Percentiles rank a stretch among this genome's conserved stretches.
phyloP scores from a whole-genome alignment of 2,113 vertebrate species.

The Nymphicus hollandicus region DNA sequence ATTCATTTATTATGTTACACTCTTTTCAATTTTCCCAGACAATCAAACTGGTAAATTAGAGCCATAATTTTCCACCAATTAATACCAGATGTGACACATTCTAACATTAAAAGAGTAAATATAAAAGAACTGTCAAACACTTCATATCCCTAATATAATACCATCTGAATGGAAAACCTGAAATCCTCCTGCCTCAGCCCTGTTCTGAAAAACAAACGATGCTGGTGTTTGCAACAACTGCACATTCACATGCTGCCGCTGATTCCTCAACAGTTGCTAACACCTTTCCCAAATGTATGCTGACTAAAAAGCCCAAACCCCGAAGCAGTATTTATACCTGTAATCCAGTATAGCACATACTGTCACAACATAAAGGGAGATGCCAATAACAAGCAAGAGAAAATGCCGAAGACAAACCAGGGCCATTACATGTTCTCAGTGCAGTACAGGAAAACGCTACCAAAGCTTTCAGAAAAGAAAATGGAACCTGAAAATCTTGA shows the following conservation, averaged over 20 bases:
- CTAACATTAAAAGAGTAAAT: slow-evolving; percentile 67
- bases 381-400: slow-evolving; percentile 24
- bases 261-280: slow-evolving; percentile 1
- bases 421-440: background rate
- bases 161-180: slow-evolving; percentile 6
- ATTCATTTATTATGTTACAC: slow-evolving; percentile 50
- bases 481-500: background rate
- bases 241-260: background rate
- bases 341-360: background rate
- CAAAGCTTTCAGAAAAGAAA: slow-evolving; percentile 61
- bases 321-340: background rate
- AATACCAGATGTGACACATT: slow-evolving; percentile 67
- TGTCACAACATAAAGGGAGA: background rate
- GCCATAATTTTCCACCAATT: slow-evolving; percentile 58
- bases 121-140: slow-evolving; percentile 54
- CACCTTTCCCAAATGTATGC: slow-evolving; percentile 24
- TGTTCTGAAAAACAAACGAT: slow-evolving; percentile 34
- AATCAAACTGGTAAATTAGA: slow-evolving; percentile 64
- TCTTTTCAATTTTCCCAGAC: slow-evolving; percentile 42
- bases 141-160: slow-evolving; percentile 26
- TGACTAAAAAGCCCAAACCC: slow-evolving; percentile 31
- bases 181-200: slow-evolving; percentile 53
- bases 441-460: background rate
- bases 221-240: background rate
- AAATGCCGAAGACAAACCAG: slow-evolving; percentile 54